phyloP scores from a whole-genome alignment of 2,888 invertebrate genomes.

The Drosophila limbata region DNA sequence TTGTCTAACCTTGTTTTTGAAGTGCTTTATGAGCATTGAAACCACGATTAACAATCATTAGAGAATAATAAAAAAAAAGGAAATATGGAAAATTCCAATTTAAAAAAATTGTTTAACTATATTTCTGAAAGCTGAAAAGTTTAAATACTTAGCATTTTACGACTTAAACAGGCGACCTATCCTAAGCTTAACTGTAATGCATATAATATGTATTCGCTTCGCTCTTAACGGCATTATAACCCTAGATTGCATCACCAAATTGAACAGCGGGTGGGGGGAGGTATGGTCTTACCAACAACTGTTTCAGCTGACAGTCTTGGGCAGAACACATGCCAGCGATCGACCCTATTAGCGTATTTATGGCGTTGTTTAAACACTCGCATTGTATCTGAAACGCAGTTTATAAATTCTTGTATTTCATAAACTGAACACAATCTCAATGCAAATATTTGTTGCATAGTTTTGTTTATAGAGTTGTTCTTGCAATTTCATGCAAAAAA shows the following conservation, averaged over 20 bases:
- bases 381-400: slow-evolving; percentile 52
- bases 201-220: slow-evolving; percentile 8
- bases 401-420: slow-evolving; percentile 47
- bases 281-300: slow-evolving; percentile 48
- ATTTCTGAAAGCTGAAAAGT: not conserved
- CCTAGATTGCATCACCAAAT: too few relatives aligned
- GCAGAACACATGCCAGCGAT: slow-evolving; percentile 37
- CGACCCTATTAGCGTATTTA: slow-evolving; percentile 21
- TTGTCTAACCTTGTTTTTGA: slow-evolving; percentile 22
- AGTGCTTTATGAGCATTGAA: slow-evolving; percentile 17
- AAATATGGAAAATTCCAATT: not conserved
- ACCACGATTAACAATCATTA: slow-evolving; percentile 5
- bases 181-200: slow-evolving; percentile 7
- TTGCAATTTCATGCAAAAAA: slow-evolving; percentile 33
- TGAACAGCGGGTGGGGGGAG: too few relatives aligned
- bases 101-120: not conserved
- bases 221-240: not conserved
- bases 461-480: slow-evolving; percentile 57
- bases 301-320: slow-evolving; percentile 37
- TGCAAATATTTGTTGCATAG: slow-evolving; percentile 56
- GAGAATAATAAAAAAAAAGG: not conserved
- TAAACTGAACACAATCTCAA: slow-evolving; percentile 28
- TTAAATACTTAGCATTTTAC: slow-evolving; percentile 4
- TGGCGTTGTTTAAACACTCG: slow-evolving; percentile 21
- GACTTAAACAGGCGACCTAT: slow-evolving; percentile 4